Base-by-base conservation (phyloP, 1,140 invertebrate genomes). In the Lasaia peninsularis region DNA sequence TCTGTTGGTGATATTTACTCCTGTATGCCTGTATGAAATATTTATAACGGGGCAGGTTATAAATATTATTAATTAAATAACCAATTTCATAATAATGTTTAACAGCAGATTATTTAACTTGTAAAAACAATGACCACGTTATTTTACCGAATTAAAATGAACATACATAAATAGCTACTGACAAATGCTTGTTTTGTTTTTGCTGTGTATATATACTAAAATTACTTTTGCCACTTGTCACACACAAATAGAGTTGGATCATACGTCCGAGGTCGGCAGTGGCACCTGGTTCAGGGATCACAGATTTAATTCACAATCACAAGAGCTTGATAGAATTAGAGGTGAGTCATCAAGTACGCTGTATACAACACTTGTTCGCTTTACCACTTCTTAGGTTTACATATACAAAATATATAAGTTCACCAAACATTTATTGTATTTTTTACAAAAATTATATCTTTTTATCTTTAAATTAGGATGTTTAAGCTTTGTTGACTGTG, bases 211-310 rank as follows among this genome's bases (percentile, higher is more conserved):
- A 86, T 86, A 81, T 78, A 88, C 83, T 86, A 87, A 88, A 87
- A 58, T 76, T 73, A 82, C 69, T 74, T 79, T 82, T 79, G 71
- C 72, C 75, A 85, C 76, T 83, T 83, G 73, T 76, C 80, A 82
- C 80, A 72, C 69, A 78, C 71, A 62, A 80, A 79, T 89, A 90
- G 89, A 89, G 79, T 81, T 90, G 89, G 86, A 89, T 73, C 86
- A 87, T 78, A 83, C 87, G 24, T 85, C 86, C 67, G 86, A 89
- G 74, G 86, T 89, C 73, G 87, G 89, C 83, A 90, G 89, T 82
- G 90, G 90, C 75, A 89, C 89, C 71, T 91, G 91, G 86, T 91
- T 90, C 88, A 91, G 90, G 90, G 90, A 91, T 69, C 90, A 91
- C 85, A 91, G 90, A 75, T 85, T 82, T 89, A 91, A 90, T 83